Percentiles rank a stretch among this genome's conserved stretches.
Conservation (phyloP, 1,140 invertebrate species). For the Drosophila eugracilis region DNA sequence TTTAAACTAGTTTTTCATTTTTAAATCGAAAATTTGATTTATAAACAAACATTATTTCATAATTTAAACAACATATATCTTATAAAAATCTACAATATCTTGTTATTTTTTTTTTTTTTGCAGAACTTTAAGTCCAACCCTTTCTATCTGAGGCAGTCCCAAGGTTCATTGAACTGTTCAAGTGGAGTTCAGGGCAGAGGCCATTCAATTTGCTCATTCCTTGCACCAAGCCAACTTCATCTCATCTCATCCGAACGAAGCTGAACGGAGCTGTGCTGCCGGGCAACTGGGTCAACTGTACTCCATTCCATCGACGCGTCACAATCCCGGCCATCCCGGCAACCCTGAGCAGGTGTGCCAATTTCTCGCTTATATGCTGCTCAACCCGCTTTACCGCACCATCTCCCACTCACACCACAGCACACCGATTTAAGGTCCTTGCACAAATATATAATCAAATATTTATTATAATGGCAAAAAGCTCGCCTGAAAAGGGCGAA, state of each 20-base stretch:
- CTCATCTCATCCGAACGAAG: constrained; percentile 2
- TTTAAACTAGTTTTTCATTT: no score
- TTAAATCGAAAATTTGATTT: background rate
- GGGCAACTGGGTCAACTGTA: constrained; percentile 75
- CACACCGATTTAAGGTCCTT: constrained; percentile 54
- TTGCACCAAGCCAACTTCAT: constrained; percentile 41
- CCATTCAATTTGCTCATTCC: constrained; percentile 72
- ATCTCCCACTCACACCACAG: no score
- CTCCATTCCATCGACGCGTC: constrained; percentile 32
- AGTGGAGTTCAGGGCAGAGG: constrained; percentile 55
- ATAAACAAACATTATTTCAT: background rate
- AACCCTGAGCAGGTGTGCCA: constrained; percentile 60
- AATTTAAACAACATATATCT: background rate
- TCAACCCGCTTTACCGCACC: constrained; percentile 30
- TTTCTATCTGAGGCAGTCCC: background rate
- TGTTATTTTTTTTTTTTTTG: no score
- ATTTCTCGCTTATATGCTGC: constrained; percentile 43
- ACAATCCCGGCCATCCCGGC: constrained; percentile 10
- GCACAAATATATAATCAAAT: constrained; percentile 77
- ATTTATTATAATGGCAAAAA: constrained; percentile 70
- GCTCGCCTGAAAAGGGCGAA: constrained; percentile 14
- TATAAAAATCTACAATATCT: no score
- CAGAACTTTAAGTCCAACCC: constrained; percentile 4
- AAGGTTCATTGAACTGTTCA: constrained; percentile 67
- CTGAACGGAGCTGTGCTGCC: constrained; percentile 2